Conservation (phyloP, 2,113 vertebrate species). For the Daphoenositta chrysoptera region DNA sequence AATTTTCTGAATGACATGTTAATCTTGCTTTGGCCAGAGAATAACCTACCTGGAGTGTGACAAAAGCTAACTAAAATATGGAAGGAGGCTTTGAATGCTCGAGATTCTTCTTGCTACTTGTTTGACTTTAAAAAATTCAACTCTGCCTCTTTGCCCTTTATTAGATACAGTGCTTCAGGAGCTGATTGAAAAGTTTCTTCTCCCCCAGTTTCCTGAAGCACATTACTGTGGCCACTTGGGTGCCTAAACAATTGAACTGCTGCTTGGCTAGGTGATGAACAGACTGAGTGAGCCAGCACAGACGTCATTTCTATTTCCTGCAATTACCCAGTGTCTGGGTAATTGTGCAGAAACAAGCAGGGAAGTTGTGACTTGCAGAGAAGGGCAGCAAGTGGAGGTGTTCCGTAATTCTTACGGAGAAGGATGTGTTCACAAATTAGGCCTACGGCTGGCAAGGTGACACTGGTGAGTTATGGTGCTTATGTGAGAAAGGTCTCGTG, state of each 20-base stretch:
- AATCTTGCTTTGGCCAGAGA: neutral
- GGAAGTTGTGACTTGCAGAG: neutral
- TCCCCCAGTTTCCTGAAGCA: neutral
- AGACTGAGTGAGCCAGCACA: neutral
- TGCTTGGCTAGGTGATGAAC: neutral
- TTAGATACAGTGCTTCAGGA: neutral
- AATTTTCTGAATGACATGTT: neutral
- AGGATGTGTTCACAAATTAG: neutral
- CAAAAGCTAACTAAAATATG: neutral
- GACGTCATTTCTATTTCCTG: neutral
- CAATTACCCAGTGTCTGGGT: rapidly evolving
- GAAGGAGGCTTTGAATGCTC: neutral
- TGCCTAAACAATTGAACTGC: neutral
- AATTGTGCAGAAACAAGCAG: neutral
- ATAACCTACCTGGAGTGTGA: neutral
- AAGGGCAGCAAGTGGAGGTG: neutral
- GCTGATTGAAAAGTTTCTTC: neutral
- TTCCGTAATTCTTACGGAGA: neutral
- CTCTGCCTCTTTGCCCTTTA: neutral
- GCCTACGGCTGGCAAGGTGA: neutral
- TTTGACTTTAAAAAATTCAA: neutral
- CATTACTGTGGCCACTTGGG: neutral
- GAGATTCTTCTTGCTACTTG: neutral
- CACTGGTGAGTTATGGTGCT: rapidly evolving
- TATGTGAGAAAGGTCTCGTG: neutral